A percentile compares a stretch with the other conserved stretches of the same genome.
Evolutionary conservation across 2,797 vertebrate species (phyloP).

Genomic region (Botia almorhae): DNA sequence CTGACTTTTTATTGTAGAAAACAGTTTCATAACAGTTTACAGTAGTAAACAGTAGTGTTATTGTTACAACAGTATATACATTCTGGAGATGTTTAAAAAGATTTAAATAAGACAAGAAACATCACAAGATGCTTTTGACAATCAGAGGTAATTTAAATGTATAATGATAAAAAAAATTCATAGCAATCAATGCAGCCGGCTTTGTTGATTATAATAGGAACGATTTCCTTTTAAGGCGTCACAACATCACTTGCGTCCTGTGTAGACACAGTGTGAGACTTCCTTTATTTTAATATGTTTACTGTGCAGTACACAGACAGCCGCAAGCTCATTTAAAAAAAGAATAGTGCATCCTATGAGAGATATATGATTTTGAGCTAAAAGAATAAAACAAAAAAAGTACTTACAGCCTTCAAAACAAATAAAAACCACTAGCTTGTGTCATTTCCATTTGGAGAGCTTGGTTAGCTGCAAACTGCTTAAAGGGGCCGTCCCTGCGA

Average conservation of each 20-base stretch:
- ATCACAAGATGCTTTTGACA: not conserved
- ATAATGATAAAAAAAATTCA: not conserved
- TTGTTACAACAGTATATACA: not conserved
- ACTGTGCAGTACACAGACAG: constrained; percentile 37
- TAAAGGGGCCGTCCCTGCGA: not conserved
- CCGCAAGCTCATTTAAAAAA: constrained; percentile 18
- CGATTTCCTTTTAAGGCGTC: not conserved
- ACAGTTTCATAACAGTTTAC: no score
- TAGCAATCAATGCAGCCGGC: not conserved
- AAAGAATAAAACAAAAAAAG: not conserved
- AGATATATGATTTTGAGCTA: not conserved
- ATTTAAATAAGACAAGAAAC: not conserved
- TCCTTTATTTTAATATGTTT: constrained; percentile 43
- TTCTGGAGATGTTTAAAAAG: not conserved
- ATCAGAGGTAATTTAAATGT: constrained; percentile 7
- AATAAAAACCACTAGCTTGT: not conserved
- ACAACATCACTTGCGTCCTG: constrained; percentile 11
- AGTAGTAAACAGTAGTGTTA: no score
- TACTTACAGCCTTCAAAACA: not conserved
- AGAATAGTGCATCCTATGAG: not conserved
- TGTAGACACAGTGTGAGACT: constrained; percentile 44
- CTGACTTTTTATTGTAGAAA: no score
- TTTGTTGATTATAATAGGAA: not conserved
- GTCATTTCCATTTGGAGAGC: not conserved
- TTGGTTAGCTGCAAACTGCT: not conserved